Conservation (phyloP, 2,797 vertebrate genomes). For the Characodon lateralis region DNA sequence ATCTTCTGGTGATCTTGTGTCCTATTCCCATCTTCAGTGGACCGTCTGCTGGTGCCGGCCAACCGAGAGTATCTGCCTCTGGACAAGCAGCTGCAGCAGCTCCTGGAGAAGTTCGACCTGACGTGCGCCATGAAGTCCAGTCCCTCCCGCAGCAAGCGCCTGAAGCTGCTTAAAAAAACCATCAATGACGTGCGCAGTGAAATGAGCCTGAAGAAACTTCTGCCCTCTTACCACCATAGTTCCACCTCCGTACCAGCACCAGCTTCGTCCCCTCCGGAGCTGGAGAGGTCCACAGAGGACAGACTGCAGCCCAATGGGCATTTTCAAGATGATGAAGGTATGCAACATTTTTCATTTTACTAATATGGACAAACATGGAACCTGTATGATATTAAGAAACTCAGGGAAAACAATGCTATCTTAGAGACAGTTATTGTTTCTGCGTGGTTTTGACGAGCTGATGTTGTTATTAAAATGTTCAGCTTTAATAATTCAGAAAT, state of each 20-base stretch:
- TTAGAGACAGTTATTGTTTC: no score
- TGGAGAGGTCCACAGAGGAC: conserved; percentile 74
- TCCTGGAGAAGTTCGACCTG: conserved; percentile 94
- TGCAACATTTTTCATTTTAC: conserved; percentile 35
- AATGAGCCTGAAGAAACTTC: conserved; percentile 85
- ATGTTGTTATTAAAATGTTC: background rate
- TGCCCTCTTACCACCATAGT: conserved; percentile 69
- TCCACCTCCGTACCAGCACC: conserved; percentile 38
- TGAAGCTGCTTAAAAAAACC: conserved; percentile 94
- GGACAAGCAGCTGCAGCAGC: conserved; percentile 91
- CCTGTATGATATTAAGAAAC: no score
- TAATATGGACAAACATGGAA: background rate
- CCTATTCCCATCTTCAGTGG: conserved; percentile 79
- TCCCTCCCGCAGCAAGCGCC: conserved; percentile 92
- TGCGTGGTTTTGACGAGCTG: no score
- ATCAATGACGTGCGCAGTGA: conserved; percentile 89
- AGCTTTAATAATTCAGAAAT: background rate
- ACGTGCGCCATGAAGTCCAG: conserved; percentile 96
- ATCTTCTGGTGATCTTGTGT: background rate
- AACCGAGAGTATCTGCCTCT: conserved; percentile 86
- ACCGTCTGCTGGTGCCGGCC: conserved; percentile 88
- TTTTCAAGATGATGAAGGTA: conserved; percentile 89
- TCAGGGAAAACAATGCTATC: no score
- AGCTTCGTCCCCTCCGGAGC: conserved; percentile 49
- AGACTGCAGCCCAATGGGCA: conserved; percentile 79